A percentile compares a stretch with the other conserved stretches of the same genome.
These are phyloP conservation scores for Rattus rattus DNA, from an alignment of 2,113 vertebrate genomes.

Conservation along the genomic window DNA sequence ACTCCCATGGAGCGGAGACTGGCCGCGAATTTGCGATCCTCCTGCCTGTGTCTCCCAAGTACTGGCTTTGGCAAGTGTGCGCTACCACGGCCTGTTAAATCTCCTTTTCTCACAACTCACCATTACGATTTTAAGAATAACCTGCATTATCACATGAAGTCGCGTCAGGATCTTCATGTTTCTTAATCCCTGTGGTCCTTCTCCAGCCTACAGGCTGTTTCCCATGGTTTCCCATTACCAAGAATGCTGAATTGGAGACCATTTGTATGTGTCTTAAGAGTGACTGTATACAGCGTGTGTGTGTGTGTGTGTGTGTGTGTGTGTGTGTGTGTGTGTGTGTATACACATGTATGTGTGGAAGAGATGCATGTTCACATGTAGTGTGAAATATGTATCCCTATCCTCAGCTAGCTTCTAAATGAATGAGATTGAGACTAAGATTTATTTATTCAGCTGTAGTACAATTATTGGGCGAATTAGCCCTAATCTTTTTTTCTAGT, in stretches of 20 bases:
- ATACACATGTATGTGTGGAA: neutral
- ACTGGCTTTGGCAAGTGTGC: neutral
- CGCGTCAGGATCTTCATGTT: neutral
- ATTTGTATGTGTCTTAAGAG: neutral
- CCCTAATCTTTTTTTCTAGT: no score
- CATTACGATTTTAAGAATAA: constrained; percentile 15
- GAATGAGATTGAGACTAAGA: no score
- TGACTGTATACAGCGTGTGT: neutral
- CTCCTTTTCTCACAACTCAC: constrained; percentile 7
- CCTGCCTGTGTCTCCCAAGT: neutral
- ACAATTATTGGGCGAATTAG: no score
- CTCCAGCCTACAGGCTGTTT: neutral
- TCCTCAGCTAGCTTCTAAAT: no score
- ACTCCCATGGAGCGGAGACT: neutral
- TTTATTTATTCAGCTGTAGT: no score
- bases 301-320: neutral
- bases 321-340: neutral
- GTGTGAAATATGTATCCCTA: no score
- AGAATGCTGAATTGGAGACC: constrained; percentile 5
- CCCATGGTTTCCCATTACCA: neutral
- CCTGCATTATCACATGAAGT: neutral
- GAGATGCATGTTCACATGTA: neutral
- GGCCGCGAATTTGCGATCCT: neutral
- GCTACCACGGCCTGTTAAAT: neutral
- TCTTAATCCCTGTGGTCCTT: neutral